Conservation (phyloP, 2,888 invertebrate genomes). For the Dinocampus coccinellae region DNA sequence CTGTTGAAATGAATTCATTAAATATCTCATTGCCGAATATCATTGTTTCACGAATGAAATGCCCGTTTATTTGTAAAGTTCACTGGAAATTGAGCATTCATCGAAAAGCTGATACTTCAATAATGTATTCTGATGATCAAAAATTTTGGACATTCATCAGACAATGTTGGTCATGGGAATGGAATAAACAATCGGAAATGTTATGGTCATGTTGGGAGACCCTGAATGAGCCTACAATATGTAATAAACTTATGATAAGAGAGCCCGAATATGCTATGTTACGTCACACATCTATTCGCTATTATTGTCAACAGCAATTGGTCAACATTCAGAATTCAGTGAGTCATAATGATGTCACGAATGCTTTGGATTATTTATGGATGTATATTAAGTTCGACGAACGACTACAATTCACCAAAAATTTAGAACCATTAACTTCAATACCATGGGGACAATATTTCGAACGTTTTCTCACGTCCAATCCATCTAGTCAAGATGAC, state of each 20-base stretch:
- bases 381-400: constrained; percentile 68
- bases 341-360: constrained; percentile 73
- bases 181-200: constrained; percentile 54
- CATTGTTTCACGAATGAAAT: constrained; percentile 65
- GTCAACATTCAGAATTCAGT: constrained; percentile 76
- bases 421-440: constrained; percentile 64
- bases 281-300: constrained; percentile 71
- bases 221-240: constrained; percentile 49
- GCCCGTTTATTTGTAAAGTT: constrained; percentile 71
- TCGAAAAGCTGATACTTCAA: constrained; percentile 58
- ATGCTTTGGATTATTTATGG: constrained; percentile 72
- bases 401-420: constrained; percentile 42
- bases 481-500: constrained; percentile 78
- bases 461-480: constrained; percentile 74
- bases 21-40: constrained; percentile 70
- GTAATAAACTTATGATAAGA: constrained; percentile 53
- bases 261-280: constrained; percentile 71
- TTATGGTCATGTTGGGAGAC: constrained; percentile 53
- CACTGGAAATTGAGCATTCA: constrained; percentile 71
- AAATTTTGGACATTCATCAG: constrained; percentile 53
- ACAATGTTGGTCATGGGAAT: constrained; percentile 64
- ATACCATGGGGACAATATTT: constrained; percentile 77
- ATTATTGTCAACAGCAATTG: constrained; percentile 72
- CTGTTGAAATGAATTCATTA: constrained; percentile 51
- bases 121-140: constrained; percentile 50